Percentiles rank a stretch among this genome's conserved stretches.
phyloP scores from a whole-genome alignment of 2,888 invertebrate species.

The Tetrapedia diversipes region DNA sequence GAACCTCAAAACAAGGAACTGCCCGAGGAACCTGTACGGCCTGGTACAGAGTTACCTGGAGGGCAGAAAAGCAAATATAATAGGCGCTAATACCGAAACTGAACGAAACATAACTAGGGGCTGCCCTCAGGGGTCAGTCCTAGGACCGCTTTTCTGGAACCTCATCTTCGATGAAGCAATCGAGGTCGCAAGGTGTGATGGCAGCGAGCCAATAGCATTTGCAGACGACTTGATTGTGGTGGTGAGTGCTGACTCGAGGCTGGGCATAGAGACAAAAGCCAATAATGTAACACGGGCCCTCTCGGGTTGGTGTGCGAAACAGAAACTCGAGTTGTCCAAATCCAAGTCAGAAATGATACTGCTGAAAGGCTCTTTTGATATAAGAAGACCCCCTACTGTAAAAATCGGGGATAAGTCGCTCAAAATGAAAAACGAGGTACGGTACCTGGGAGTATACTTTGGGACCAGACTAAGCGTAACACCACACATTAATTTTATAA shows the following conservation, averaged over 20 bases:
- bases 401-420: not conserved
- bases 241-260: not conserved
- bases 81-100: not conserved
- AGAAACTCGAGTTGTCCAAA: conserved; percentile 26
- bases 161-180: conserved; percentile 26
- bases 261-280: no score
- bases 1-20: conserved; percentile 30
- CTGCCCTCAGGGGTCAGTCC: conserved; percentile 55
- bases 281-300: not conserved
- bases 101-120: conserved; percentile 32
- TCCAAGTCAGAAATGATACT: conserved; percentile 38
- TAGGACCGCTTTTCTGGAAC: conserved; percentile 50
- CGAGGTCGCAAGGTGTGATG: not conserved
- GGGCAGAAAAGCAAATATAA: conserved; percentile 6
- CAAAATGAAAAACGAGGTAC: not conserved
- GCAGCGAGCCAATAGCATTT: conserved; percentile 23
- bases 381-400: conserved; percentile 3
- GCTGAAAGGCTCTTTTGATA: not conserved
- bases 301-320: conserved; percentile 14
- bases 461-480: conserved; percentile 19
- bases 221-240: conserved; percentile 45
- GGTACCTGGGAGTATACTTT: conserved; percentile 42
- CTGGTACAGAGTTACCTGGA: conserved; percentile 30
- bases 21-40: conserved; percentile 42
- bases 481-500: conserved; percentile 13